Evolutionary conservation across 2,888 invertebrate species (phyloP), one percentile per base, ranked within the genome.

Genomic region (Eubasilissa splendida): DNA sequence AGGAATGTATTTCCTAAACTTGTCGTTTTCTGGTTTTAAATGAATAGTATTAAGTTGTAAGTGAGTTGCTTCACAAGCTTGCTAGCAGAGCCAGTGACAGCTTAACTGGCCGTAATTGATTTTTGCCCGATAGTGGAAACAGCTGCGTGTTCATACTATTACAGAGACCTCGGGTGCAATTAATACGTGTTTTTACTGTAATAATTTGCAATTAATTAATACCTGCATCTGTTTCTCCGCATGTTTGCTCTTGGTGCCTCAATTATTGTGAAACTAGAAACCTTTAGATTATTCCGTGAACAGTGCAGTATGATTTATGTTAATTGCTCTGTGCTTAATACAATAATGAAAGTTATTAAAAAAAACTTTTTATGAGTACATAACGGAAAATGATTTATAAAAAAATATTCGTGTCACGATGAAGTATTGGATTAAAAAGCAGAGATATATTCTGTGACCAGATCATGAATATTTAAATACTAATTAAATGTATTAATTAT

Each of bases 191-290:
- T 77, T 68, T 56, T 42, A 58, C 42, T 77, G 31, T 9, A 77
- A 78, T 78, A 70, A 60, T 70, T 14, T 31, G 77, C 31, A 59
- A 71, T 78, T 78, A 71, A 78, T 78, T 78, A 70, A 78, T 60
- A 78, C 71, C 71, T 70, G 12, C 10, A 59, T 71, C 50, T 33
- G 71, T 73, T 73, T 12, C 58, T 73, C 31, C 31, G 56, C 31
- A 52, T 50, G 42, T n/a, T 56, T 10, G 56, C 31, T 33, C 52
- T 31, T 56, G 14, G 42, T 50, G 14, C 58, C 59, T 63, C 14
- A 50, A 63, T 59, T 59, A 75, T 59, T 75, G 60, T 50, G 50
- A 75, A 75, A 75, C 60, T 60, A 60, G 75, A 75, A 60, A 75
- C 53, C 75, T 60, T 14, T 4, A 60, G 60, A 75, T 42, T 56